Percentiles rank a stretch among this genome's conserved stretches.
phyloP scores from a whole-genome alignment of 2,888 invertebrate species.

The Metacarcinus magister region DNA sequence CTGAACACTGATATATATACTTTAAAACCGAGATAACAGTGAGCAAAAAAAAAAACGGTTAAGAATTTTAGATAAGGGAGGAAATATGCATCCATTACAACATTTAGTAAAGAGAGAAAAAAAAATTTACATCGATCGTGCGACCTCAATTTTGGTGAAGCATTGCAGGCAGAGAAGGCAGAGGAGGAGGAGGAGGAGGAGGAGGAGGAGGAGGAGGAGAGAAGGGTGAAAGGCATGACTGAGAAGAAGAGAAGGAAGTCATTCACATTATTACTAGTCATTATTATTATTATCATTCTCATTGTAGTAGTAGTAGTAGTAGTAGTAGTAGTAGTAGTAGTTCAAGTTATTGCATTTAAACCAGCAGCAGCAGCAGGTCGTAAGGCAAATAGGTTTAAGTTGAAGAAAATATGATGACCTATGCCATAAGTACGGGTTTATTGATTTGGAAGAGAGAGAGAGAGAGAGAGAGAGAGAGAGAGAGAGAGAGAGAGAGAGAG shows the following conservation, averaged over 20 bases:
- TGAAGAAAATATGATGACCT: background rate
- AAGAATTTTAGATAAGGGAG: too few species aligned
- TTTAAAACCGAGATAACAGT: too few species aligned
- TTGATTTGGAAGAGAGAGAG: background rate
- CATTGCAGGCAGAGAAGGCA: background rate
- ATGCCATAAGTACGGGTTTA: background rate
- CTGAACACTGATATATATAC: too few species aligned
- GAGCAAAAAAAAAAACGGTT: too few species aligned
- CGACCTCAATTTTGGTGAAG: background rate
- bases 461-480: constrained; percentile 14
- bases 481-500: background rate
- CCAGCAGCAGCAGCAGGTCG: background rate
- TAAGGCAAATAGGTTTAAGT: too few species aligned
- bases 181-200: background rate
- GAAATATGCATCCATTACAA: too few species aligned
- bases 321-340: constrained; percentile 41
- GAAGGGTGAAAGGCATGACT: background rate
- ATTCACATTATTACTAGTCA: background rate
- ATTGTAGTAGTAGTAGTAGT: constrained; percentile 1
- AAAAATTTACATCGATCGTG: background rate
- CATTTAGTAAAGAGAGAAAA: background rate
- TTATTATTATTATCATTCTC: background rate
- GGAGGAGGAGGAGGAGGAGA: constrained; percentile 1
- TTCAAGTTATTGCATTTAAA: background rate
- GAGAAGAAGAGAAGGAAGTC: background rate